A percentile compares a stretch with the other conserved stretches of the same genome.
Conservation (phyloP, 2,113 vertebrate species). For the Pollachius pollachius region DNA sequence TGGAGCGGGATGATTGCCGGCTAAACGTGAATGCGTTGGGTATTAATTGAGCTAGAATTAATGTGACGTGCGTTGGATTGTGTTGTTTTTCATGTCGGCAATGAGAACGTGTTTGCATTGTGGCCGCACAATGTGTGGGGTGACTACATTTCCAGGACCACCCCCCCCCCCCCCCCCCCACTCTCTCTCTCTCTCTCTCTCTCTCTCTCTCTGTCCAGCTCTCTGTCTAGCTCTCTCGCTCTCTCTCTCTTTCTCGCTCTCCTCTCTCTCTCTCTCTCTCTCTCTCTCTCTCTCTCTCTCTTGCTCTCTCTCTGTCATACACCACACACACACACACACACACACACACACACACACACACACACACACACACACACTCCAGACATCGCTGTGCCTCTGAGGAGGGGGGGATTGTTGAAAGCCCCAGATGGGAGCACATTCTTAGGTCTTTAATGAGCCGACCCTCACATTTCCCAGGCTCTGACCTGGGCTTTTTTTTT, state of each 20-base stretch:
- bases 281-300: too few relatives aligned
- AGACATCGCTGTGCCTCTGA: conserved; percentile 10
- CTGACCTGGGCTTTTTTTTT: too few relatives aligned
- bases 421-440: conserved; percentile 23
- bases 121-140: conserved; percentile 5
- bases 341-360: too few relatives aligned
- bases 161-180: too few relatives aligned
- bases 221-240: not conserved
- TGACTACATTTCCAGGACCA: conserved; percentile 18
- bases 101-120: conserved; percentile 28
- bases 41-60: conserved; percentile 77
- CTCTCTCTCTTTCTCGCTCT: not conserved
- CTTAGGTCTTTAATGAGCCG: conserved; percentile 47
- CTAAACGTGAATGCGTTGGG: conserved; percentile 63
- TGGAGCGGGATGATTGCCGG: conserved; percentile 72
- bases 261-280: too few relatives aligned
- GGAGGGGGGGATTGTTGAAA: conserved; percentile 13
- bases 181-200: too few relatives aligned
- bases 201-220: too few relatives aligned
- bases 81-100: conserved; percentile 37
- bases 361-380: too few relatives aligned
- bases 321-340: too few relatives aligned
- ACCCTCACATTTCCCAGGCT: conserved; percentile 46
- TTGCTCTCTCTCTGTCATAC: too few relatives aligned
- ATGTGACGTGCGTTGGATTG: conserved; percentile 56